These are phyloP conservation scores for Machimus rusticus DNA, from an alignment of 2,888 invertebrate genomes.

Conservation along the genomic window DNA sequence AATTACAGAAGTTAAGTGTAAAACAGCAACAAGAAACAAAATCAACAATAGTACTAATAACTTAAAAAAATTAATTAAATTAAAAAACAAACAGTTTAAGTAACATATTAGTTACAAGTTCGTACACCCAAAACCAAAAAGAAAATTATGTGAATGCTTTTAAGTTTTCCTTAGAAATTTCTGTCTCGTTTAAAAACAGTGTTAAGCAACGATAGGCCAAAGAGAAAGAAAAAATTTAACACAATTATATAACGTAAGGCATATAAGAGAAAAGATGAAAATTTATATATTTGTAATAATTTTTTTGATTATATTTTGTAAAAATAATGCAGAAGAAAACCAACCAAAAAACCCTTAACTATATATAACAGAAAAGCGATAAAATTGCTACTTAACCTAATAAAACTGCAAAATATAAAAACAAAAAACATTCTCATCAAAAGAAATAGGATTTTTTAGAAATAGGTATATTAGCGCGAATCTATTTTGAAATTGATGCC, in stretches of 20 bases:
- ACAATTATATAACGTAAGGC: neutral
- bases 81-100: neutral
- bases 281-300: constrained; percentile 4
- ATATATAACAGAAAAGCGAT: neutral
- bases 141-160: neutral
- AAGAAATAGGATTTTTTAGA: neutral
- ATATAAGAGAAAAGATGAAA: neutral
- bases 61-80: neutral
- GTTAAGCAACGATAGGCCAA: neutral
- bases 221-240: neutral
- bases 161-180: neutral
- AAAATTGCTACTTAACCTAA: neutral
- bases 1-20: neutral
- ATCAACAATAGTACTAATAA: neutral
- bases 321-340: neutral
- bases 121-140: neutral
- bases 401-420: neutral
- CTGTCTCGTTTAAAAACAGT: neutral
- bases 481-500: neutral
- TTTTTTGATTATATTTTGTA: constrained; percentile 11
- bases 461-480: neutral
- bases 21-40: neutral
- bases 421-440: neutral
- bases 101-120: neutral
- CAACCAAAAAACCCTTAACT: neutral